Evolutionary conservation across 2,888 invertebrate genomes (phyloP).

Genomic region (Rapana venosa): DNA sequence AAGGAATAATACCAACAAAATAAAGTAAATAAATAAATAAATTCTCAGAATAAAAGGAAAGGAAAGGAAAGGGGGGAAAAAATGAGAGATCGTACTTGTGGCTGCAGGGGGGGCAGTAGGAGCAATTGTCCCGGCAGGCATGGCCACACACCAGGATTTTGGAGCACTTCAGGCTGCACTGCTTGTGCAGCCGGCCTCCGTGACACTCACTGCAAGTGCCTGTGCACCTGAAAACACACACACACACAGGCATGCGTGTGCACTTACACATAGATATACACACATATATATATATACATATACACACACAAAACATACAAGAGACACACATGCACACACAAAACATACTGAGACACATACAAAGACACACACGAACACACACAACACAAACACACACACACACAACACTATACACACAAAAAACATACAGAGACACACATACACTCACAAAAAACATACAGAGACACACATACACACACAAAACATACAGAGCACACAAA

Average conservation of each 20-base stretch:
- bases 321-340: too few relatives aligned
- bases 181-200: slow-evolving; percentile 48
- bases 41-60: neutral
- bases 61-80: neutral
- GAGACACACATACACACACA: too few relatives aligned
- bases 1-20: too few relatives aligned
- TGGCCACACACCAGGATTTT: slow-evolving; percentile 54
- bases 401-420: too few relatives aligned
- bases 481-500: too few relatives aligned
- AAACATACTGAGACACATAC: too few relatives aligned
- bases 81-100: neutral
- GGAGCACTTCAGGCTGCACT: slow-evolving; percentile 44
- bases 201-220: slow-evolving; percentile 50
- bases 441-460: too few relatives aligned
- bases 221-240: slow-evolving; percentile 29
- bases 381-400: too few relatives aligned
- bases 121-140: slow-evolving; percentile 47
- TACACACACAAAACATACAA: neutral
- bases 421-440: too few relatives aligned
- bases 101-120: slow-evolving; percentile 48
- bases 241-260: too few relatives aligned
- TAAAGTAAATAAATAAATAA: neutral
- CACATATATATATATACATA: neutral
- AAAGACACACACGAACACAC: too few relatives aligned
- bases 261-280: too few relatives aligned